A percentile compares a stretch with the other conserved stretches of the same genome.
Conservation (phyloP, 2,797 vertebrate genomes). For the Pangasius djambal region DNA sequence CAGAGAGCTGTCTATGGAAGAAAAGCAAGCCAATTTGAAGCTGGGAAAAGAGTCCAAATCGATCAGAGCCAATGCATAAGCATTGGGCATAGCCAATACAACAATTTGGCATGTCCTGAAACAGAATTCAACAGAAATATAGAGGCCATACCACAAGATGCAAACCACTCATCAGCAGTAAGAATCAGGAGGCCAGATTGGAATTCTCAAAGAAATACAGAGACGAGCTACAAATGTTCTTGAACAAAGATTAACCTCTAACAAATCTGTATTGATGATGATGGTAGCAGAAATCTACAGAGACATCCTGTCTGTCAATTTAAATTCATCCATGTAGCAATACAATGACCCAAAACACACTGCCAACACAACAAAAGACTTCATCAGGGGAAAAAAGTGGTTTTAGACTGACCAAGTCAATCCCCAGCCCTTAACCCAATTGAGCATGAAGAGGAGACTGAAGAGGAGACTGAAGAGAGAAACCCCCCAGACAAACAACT, state of each 20-base stretch:
- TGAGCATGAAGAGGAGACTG: too few species aligned
- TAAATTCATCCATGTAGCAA: background rate
- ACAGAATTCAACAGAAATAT: background rate
- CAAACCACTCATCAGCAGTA: background rate
- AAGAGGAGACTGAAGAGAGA: background rate
- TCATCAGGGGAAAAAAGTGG: background rate
- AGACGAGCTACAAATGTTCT: background rate
- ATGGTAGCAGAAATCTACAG: background rate
- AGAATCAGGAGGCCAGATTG: too few species aligned
- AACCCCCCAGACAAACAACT: too few species aligned
- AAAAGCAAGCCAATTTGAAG: background rate
- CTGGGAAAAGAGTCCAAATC: background rate
- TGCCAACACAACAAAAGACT: background rate
- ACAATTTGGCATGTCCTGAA: background rate
- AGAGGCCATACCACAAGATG: too few species aligned
- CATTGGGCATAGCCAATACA: background rate
- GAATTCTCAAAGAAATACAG: too few species aligned
- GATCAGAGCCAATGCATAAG: too few species aligned
- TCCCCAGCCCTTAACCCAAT: background rate
- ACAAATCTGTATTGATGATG: too few species aligned
- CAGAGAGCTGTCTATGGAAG: background rate
- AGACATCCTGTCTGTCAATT: background rate
- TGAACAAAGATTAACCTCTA: background rate
- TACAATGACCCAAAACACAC: background rate
- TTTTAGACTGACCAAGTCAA: background rate